Evolutionary conservation across 2,113 vertebrate species (phyloP), one percentile per base, ranked within the genome.

Genomic region (Oncorhynchus kisutch): DNA sequence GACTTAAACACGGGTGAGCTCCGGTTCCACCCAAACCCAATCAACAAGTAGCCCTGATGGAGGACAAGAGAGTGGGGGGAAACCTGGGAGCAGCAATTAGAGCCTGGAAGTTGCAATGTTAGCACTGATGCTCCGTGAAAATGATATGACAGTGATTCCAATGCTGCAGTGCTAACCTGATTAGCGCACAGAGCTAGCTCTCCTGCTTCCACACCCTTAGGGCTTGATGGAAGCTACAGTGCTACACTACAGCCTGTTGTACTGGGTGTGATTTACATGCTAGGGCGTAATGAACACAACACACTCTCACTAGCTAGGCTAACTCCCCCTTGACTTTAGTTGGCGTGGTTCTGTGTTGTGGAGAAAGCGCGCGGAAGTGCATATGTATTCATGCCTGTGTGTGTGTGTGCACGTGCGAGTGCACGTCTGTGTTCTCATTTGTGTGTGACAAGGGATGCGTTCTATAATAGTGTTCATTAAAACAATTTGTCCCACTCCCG

Each of bases 101-200:
- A 27, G 25, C 70, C 74, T 77, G 74, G 71, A 72, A 34, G 13
- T 31, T 51, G 81, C 29, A 9, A 73, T 82, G 67, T 70, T 78
- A 5, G 70, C 70, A 75, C 75, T 86, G 81, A 72, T 57, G 74
- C 64, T 72, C 73, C 77, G 65, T 83, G 83, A 84, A 81, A 81
- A 81, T 83, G 80, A 86, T 77, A 76, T 9, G 34, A 39, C 34
- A 8, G 34, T 39, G 34, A 39, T 9, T 39, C 34, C 8, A 74
- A 27, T 49, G 72, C 81, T 18, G 22, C 82, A 64, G 81, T 71
- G 74, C 67, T 86, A 82, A 78, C 80, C 81, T 87, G 89, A 89
- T 87, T 86, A 82, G 78, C 82, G 78, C 84, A 60, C 48, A 27
- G 80, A 49, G 87, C 76, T 77, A 54, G 84, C 74, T 71, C 34